A percentile compares a stretch with the other conserved stretches of the same genome.
These are phyloP conservation scores for Zaprionus inermis DNA, from an alignment of 1,140 invertebrate genomes.

Conservation along the genomic window DNA sequence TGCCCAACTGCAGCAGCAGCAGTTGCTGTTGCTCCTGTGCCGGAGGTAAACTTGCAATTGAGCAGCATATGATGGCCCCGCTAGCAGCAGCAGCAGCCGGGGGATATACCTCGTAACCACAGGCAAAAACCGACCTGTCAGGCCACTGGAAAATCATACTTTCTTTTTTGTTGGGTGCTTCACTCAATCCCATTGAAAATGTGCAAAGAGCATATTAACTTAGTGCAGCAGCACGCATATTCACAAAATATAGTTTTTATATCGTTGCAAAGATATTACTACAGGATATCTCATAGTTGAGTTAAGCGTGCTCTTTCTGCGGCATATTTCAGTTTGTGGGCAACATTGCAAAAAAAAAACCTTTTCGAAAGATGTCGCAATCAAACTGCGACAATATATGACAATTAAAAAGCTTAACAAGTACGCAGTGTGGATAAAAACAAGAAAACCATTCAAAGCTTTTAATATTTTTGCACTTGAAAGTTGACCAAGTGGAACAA, in stretches of 20 bases:
- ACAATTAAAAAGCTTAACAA: conserved; percentile 1
- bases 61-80: background rate
- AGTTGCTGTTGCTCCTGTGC: conserved; percentile 15
- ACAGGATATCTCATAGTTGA: background rate
- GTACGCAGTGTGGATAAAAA: background rate
- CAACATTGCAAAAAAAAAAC: background rate
- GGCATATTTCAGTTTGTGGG: background rate
- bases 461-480: background rate
- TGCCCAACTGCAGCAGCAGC: background rate
- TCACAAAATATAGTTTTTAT: no score
- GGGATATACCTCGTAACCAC: conserved; percentile 19
- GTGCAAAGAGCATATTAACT: background rate
- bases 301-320: background rate
- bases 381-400: conserved; percentile 9
- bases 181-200: background rate
- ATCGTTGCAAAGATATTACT: background rate
- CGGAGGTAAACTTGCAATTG: conserved; percentile 26
- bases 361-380: background rate
- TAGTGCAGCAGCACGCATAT: background rate
- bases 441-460: background rate
- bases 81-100: conserved; percentile 14
- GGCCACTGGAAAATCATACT: conserved; percentile 13
- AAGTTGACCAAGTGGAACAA: background rate
- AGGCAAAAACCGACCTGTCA: conserved; percentile 13
- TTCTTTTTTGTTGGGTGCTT: background rate